Base-by-base conservation (phyloP, 2,797 vertebrate genomes). In the Champsocephalus gunnari region DNA sequence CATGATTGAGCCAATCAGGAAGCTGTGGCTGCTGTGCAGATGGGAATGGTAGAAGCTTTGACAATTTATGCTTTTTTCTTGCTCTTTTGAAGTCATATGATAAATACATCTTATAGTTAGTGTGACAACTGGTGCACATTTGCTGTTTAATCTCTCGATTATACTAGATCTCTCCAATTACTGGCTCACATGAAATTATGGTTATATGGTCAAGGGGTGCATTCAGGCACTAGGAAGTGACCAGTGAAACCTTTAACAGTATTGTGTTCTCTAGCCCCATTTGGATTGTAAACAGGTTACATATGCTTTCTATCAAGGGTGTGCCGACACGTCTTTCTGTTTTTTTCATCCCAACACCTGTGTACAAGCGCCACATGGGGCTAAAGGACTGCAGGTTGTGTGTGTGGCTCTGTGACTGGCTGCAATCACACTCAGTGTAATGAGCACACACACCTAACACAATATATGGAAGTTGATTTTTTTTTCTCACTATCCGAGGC, bases 1-100 rank as follows among this genome's bases (percentile, higher is more conserved):
- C 63, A 12, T 54, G 53, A 76, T 80, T 55, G 5, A 80, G 76
- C 87, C 90, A 93, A 84, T 91, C 58, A 63, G 62, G 75, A 50
- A 55, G 79, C 62, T 57, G 55, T 55, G 12, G 73, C 9, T 69
- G 68, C 67, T 68, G 51, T 66, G 72, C 68, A 44, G 68, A 71
- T 59, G 44, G 54, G 47, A 49, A 71, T 10, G 51, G 57, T 44
- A 57, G 56, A 78, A 65, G 66, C 60, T 53, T 56, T 56, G 64
- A 67, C 32, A 45, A 53, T 65, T 48, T 60, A n/a, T 32, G 34
- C 41, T 61, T 68, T 63, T 61, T 68, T 63, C 32, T 81, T 83
- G 41, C 41, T 43, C 16, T 79, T 81, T 62, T 75, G 14, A 77
- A 24, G 73, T 45, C 10, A 59, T 8, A 9, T 9, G 28, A 19